These are phyloP conservation scores for Acleris sparsana DNA, from an alignment of 2,888 invertebrate genomes.

Conservation along the genomic window DNA sequence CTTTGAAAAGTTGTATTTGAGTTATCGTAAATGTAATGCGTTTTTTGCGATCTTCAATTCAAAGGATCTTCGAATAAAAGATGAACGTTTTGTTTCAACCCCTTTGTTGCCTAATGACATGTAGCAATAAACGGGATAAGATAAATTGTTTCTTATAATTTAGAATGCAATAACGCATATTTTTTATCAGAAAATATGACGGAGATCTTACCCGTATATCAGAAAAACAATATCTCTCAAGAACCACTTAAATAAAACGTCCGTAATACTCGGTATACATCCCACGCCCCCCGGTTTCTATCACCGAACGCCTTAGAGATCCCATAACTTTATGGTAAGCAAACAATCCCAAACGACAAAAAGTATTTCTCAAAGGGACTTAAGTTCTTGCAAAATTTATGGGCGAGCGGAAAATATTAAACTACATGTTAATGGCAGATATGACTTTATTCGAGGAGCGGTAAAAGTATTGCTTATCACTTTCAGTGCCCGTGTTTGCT, in stretches of 20 bases:
- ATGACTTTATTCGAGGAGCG: constrained; percentile 10
- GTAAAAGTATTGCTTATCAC: constrained; percentile 50
- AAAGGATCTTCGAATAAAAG: too few species aligned
- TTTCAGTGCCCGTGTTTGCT: too few species aligned
- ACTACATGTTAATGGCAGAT: constrained; percentile 23
- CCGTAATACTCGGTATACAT: constrained; percentile 22
- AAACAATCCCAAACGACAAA: constrained; percentile 12
- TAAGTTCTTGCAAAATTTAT: constrained; percentile 20
- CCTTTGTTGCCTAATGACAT: too few species aligned
- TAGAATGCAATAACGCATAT: not conserved
- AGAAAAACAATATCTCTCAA: constrained; percentile 22
- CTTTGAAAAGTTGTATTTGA: too few species aligned
- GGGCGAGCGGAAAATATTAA: constrained; percentile 21
- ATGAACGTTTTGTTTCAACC: too few species aligned
- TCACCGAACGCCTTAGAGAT: constrained; percentile 21
- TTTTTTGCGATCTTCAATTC: too few species aligned
- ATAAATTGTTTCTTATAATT: too few species aligned
- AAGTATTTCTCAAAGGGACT: not conserved
- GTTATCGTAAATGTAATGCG: too few species aligned
- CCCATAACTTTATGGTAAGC: constrained; percentile 15
- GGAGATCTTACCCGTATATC: constrained; percentile 11
- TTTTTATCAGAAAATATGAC: constrained; percentile 7
- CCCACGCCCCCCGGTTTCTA: constrained; percentile 25
- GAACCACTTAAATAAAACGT: constrained; percentile 31
- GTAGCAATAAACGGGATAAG: too few species aligned